A percentile compares a stretch with the other conserved stretches of the same genome.
Evolutionary conservation across 2,888 invertebrate genomes (phyloP).

Genomic region (Diogma glabrata): DNA sequence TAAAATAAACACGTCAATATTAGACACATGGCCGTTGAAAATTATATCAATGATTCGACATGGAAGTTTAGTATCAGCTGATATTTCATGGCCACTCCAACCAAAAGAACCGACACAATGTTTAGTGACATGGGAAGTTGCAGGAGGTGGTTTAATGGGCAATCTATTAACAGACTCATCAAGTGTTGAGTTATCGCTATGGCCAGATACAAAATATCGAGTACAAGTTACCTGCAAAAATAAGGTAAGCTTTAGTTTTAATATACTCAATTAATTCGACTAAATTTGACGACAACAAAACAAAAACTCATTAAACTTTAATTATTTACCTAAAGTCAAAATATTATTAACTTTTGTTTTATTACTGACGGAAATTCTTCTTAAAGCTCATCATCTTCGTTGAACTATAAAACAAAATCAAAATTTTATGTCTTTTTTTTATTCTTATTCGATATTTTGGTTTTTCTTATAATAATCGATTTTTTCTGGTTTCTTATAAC

Average conservation of each 20-base stretch:
- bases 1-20: constrained; percentile 29
- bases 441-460: too few species aligned
- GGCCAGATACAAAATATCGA: constrained; percentile 36
- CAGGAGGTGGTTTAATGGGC: constrained; percentile 35
- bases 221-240: constrained; percentile 37
- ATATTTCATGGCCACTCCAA: constrained; percentile 34
- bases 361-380: too few species aligned
- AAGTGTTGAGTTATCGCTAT: constrained; percentile 34
- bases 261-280: too few species aligned
- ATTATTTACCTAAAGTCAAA: too few species aligned
- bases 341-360: too few species aligned
- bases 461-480: too few species aligned
- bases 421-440: too few species aligned
- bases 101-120: constrained; percentile 30
- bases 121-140: constrained; percentile 36
- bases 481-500: too few species aligned
- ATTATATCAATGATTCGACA: constrained; percentile 34
- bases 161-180: constrained; percentile 35
- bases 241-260: constrained; percentile 32
- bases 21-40: constrained; percentile 29
- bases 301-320: too few species aligned
- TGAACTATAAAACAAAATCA: too few species aligned
- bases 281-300: too few species aligned
- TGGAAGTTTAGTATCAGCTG: constrained; percentile 33
- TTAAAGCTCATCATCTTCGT: too few species aligned